Percentiles rank a stretch among this genome's conserved stretches.
These are phyloP conservation scores for Entomobrya proxima DNA, from an alignment of 2,888 invertebrate species.

Conservation along the genomic window DNA sequence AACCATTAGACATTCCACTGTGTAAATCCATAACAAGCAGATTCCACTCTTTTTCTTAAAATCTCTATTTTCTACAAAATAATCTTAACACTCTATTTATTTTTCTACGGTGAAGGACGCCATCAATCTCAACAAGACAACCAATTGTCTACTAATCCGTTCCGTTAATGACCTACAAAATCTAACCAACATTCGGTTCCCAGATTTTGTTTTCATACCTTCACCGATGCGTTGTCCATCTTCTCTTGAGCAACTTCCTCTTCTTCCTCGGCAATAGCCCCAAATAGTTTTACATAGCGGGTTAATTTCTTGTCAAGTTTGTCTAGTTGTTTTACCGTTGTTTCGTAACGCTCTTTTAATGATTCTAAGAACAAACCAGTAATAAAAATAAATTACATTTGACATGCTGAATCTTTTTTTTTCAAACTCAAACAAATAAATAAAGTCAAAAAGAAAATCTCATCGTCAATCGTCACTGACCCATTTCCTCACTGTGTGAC, in stretches of 20 bases:
- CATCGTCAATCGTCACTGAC: slow-evolving; percentile 78
- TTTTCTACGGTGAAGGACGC: background rate
- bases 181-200: background rate
- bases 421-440: background rate
- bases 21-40: background rate
- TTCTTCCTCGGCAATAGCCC: slow-evolving; percentile 24
- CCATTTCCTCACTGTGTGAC: slow-evolving; percentile 83
- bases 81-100: background rate
- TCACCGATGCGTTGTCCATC: slow-evolving; percentile 35
- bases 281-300: slow-evolving; percentile 60
- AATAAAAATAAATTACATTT: background rate
- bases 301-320: slow-evolving; percentile 57
- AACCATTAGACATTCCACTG: background rate
- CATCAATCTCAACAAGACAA: background rate
- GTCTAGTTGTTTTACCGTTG: slow-evolving; percentile 59
- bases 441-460: background rate
- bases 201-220: slow-evolving; percentile 42
- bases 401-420: background rate
- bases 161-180: slow-evolving; percentile 54
- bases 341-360: slow-evolving; percentile 65
- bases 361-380: background rate
- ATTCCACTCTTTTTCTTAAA: background rate
- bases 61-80: background rate
- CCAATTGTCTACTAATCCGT: background rate
- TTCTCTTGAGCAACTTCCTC: slow-evolving; percentile 13